Evolutionary conservation across 2,888 invertebrate species (phyloP).

Genomic region (Lasioglossum oenotherae): DNA sequence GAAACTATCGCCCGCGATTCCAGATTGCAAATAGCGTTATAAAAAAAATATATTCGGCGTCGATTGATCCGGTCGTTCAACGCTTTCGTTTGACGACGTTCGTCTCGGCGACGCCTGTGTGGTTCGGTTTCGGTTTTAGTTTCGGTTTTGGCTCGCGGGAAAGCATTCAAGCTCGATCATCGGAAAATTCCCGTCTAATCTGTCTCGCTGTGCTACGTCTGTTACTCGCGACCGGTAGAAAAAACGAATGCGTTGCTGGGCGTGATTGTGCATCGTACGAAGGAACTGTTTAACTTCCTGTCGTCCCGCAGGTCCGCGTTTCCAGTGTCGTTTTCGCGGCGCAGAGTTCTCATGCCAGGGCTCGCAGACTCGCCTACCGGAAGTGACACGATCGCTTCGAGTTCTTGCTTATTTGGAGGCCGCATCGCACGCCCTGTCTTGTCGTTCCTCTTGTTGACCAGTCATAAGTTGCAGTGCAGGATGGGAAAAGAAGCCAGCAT

Average conservation of each 20-base stretch:
- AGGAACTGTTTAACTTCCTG: constrained; percentile 16
- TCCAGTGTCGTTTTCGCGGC: constrained; percentile 57
- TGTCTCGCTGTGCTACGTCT: background rate
- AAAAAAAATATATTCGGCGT: constrained; percentile 54
- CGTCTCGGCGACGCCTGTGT: background rate
- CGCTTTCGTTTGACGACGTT: constrained; percentile 28
- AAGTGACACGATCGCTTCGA: constrained; percentile 38
- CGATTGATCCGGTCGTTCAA: constrained; percentile 33
- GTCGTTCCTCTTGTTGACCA: background rate
- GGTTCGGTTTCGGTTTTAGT: background rate
- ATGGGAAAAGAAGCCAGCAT: no score
- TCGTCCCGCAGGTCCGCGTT: constrained; percentile 27
- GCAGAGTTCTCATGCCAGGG: constrained; percentile 31
- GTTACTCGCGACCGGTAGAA: constrained; percentile 15
- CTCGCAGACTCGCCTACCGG: constrained; percentile 23
- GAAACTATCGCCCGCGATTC: constrained; percentile 49
- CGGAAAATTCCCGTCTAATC: background rate
- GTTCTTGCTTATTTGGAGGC: background rate
- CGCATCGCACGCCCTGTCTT: background rate
- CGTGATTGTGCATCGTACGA: background rate
- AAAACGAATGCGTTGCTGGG: constrained; percentile 24
- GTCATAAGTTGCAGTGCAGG: background rate
- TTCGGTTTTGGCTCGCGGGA: constrained; percentile 3
- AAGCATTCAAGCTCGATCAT: constrained; percentile 25
- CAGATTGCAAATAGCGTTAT: constrained; percentile 34